Evolutionary conservation across 2,888 invertebrate genomes (phyloP), one percentile per base, ranked within the genome.

Genomic region (Drosophila differens): DNA sequence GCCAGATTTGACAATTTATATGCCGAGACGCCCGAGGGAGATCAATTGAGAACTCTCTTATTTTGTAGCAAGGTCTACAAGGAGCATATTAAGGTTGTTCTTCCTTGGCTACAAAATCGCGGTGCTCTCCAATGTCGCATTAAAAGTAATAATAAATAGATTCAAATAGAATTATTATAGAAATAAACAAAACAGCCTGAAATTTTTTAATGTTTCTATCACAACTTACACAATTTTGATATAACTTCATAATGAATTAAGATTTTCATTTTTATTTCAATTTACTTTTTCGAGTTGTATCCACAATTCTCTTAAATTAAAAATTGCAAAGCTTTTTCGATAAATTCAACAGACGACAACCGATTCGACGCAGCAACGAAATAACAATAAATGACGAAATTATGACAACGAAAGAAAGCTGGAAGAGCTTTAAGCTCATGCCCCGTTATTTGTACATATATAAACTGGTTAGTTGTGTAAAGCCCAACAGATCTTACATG

Each of bases 41-140:
- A 70, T 3, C 59, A 51, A 14, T 78, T 77, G 47, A 53, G 70
- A 47, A 74, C 61, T 28, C 63, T 71, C 33, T 16, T 87, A 71
- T 58, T 59, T 67, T 28, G 67, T 61, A 47, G 79, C 57, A 32
- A 78, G 65, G 14, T 53, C 37, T 22, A 77, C 60, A 37, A 33
- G 68, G 52, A 75, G 47, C 83, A 82, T 28, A 25, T 83, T 9
- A 62, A 67, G 28, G 22, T 61, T 14, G 51, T 83, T 0, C n/a
- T 82, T 54, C 83, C 83, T 7, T 82, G 81, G 81, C 70, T 82
- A 14, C 77, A 73, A 6, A 83, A 83, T 53, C 77, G 83, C 10
- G 83, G 77, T 4, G 82, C 82, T 22, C 47, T 82, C 4, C 62
- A 83, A 52, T 33, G 47, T 22, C 28, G 57, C 12, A 53, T 22